Conservation (phyloP, 2,113 vertebrate genomes). For the Scartelaos histophorus region DNA sequence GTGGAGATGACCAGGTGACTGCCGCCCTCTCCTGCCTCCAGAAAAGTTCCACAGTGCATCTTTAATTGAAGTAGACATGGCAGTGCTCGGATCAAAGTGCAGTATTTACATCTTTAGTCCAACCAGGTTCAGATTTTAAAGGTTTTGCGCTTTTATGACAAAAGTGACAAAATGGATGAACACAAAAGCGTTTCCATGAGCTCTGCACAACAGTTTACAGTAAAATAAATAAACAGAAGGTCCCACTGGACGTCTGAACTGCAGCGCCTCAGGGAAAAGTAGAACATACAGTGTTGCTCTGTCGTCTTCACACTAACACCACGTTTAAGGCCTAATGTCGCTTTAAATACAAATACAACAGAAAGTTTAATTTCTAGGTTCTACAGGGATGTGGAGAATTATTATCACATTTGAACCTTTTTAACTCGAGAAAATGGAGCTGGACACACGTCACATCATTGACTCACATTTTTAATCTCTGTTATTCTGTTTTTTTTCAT, state of each 20-base stretch:
- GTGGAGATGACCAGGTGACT: too few species aligned
- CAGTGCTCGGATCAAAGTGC: background rate
- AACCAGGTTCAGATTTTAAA: background rate
- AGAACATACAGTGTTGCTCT: background rate
- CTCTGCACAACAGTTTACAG: background rate
- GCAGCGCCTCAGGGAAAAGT: too few species aligned
- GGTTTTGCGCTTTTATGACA: background rate
- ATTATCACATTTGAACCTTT: too few species aligned
- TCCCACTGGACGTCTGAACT: background rate
- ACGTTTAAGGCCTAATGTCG: too few species aligned
- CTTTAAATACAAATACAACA: too few species aligned
- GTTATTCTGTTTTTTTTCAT: too few species aligned
- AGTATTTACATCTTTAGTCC: constrained; percentile 1
- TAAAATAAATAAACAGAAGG: background rate
- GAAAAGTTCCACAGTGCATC: background rate
- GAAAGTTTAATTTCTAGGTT: too few species aligned
- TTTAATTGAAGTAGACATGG: background rate
- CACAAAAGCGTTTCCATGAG: background rate
- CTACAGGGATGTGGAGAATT: too few species aligned
- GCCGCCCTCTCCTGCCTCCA: background rate
- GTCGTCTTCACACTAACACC: too few species aligned
- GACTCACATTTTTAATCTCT: too few species aligned
- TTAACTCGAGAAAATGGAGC: too few species aligned
- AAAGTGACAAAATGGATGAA: background rate
- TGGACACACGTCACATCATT: too few species aligned